Base-by-base conservation (phyloP, 2,113 vertebrate species). In the Fregata magnificens region DNA sequence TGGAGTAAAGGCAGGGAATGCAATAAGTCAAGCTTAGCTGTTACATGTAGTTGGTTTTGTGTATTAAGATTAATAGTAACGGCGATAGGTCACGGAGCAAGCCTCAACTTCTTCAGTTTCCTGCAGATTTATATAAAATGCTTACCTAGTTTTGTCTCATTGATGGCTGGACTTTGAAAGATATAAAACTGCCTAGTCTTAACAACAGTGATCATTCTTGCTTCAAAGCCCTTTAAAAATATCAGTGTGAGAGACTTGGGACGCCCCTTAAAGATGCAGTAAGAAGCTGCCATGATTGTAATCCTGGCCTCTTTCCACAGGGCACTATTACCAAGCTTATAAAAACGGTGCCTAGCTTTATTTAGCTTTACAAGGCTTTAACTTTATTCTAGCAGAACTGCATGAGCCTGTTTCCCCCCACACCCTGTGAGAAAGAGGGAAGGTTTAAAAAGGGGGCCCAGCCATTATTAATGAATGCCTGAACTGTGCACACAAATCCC, bases 361-460 rank as follows among this genome's bases (percentile, higher is more conserved):
- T 81, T 96, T 95, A 86, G 62, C 67, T 93, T 95, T 87, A 93
- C 52, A 88, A 91, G 88, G 40, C 62, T 86, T 82, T 63, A 71
- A 47, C 49, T 91, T 92, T 34, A 59, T 86, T 92, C 81, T 53
- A 63, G 47, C 59, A 85, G 83, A 92, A 89, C 83, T 0, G 0
- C 74, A 45, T 49, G 42, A 85, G 62, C 89, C 52, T 58, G 56
- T 93, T 92, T 85, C 34, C 34, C 38, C 38, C 49, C 47, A 34
- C 38, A 22, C 16, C 7, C 29, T 2, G 1, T 40, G 34, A 88
- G 74, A 82, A 71, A 52, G 56, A 66, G 34, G 42, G 55, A 49
- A 79, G 56, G 19, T 76, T 91, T 79, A 38, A 70, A 88, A 83
- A 84, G 38, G 22, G n/a, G 32, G 26, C 36, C 65, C 63, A 79